Conservation (phyloP, 2,888 invertebrate species). For the Drepana falcataria region DNA sequence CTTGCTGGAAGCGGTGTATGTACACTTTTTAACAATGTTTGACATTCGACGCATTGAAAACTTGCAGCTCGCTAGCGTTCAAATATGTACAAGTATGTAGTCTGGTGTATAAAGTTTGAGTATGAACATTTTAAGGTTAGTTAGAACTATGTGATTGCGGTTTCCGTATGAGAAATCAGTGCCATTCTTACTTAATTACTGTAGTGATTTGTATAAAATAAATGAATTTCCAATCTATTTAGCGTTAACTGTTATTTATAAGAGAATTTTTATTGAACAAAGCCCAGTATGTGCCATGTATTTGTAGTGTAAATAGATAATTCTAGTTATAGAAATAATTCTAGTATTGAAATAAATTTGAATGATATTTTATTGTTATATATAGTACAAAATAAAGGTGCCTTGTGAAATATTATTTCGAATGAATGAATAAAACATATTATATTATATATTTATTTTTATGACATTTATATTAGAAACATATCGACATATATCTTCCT, state of each 20-base stretch:
- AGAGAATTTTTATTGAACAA: constrained; percentile 32
- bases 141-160: constrained; percentile 19
- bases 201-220: constrained; percentile 20
- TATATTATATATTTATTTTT: constrained; percentile 16
- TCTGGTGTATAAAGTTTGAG: background rate
- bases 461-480: too few relatives aligned
- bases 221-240: constrained; percentile 10
- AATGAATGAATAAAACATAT: constrained; percentile 23
- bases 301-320: constrained; percentile 40
- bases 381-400: constrained; percentile 52
- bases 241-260: constrained; percentile 4
- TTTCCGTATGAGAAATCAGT: constrained; percentile 28
- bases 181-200: constrained; percentile 41
- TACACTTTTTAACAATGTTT: too few relatives aligned
- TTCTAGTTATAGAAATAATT: constrained; percentile 13
- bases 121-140: constrained; percentile 12
- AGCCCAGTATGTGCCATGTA: constrained; percentile 70
- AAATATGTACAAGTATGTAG: too few relatives aligned
- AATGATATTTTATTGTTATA: constrained; percentile 25
- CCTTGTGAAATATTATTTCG: constrained; percentile 34
- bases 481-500: too few relatives aligned
- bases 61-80: too few relatives aligned
- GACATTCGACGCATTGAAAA: too few relatives aligned
- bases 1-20: too few relatives aligned
- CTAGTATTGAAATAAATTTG: constrained; percentile 14